Evolutionary conservation across 2,888 invertebrate genomes (phyloP).

Genomic region (Erebia epiphron): DNA sequence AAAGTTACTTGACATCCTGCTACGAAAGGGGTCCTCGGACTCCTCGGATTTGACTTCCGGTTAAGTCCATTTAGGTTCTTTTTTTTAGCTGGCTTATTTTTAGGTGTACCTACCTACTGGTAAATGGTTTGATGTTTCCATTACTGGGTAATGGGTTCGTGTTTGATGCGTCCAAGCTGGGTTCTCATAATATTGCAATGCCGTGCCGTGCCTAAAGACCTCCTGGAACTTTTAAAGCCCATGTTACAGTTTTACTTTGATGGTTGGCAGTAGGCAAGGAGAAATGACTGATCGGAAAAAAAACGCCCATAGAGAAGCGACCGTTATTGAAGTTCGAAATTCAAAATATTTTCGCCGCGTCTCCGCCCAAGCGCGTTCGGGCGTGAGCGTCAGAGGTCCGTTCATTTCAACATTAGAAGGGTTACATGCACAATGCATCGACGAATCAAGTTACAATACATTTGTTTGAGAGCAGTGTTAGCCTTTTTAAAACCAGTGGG

Average conservation of each 20-base stretch:
- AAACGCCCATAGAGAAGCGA: slow-evolving; percentile 6
- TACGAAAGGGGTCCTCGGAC: too few species aligned
- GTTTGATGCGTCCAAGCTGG: too few species aligned
- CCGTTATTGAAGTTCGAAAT: slow-evolving; percentile 44
- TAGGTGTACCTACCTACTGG: too few species aligned
- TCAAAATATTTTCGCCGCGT: slow-evolving; percentile 72
- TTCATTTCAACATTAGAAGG: slow-evolving; percentile 55
- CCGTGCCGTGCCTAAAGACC: too few species aligned
- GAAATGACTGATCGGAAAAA: slow-evolving; percentile 2
- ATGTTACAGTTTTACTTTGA: too few species aligned
- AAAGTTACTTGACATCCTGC: too few species aligned
- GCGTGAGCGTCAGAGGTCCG: slow-evolving; percentile 47
- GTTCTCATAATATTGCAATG: too few species aligned
- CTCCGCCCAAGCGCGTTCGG: slow-evolving; percentile 64
- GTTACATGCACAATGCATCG: slow-evolving; percentile 67
- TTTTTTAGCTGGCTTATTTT: background rate
- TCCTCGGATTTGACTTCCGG: too few species aligned
- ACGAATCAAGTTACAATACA: slow-evolving; percentile 72
- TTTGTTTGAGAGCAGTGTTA: slow-evolving; percentile 57
- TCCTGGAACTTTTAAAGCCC: too few species aligned
- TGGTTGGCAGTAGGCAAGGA: too few species aligned
- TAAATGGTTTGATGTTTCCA: too few species aligned
- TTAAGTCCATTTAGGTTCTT: background rate
- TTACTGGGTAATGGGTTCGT: too few species aligned
- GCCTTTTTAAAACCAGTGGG: slow-evolving; percentile 69